Base-by-base conservation (phyloP, 2,888 invertebrate species). In the Dasysyrphus tricinctus region DNA sequence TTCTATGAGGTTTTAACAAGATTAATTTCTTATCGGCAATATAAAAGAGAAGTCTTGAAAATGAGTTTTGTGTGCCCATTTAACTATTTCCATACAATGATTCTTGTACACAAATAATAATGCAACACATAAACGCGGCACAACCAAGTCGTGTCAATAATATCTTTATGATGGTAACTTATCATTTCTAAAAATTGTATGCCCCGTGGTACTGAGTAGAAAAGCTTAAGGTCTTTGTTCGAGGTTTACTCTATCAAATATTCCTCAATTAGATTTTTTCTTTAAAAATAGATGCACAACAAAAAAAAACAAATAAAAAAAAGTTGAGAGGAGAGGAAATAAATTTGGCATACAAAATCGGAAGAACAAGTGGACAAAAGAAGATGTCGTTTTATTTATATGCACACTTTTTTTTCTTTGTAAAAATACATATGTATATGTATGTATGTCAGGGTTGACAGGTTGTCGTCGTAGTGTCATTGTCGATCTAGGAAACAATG, bases 311-410 rank as follows among this genome's bases (percentile, higher is more conserved):
- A 32, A 32, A 32, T 24, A n/a, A n/a, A 44, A 19, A 12, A 14
- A 42, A 24, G 29, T 65, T 47, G 16, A 24, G 51, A 19, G 37
- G 16, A 24, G 51, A 19, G 39, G 47, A 73, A 73, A 49, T 24
- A 72, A 80, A 59, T 84, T 63, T 80, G 76, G 80, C 80, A 80
- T 24, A 73, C 32, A 49, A 47, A 85, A 69, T 73, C 80, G 73
- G 84, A 85, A 85, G 76, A 76, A 73, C 12, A 76, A 54, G 56
- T 56, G 32, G 12, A 19, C 49, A 73, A 24, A 29, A 49, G 34
- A 75, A 61, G 72, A 69, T 54, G 29, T 51, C 24, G 51, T 51
- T 24, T 24, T 19, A 24, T 51, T 51, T 47, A 47, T 47, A 47
- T 37, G 44, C 70, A 39, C 7, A 3, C 5, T 19, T 57, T 12